phyloP scores from a whole-genome alignment of 2,888 invertebrate species.

The Macrosoma leucophasiata region DNA sequence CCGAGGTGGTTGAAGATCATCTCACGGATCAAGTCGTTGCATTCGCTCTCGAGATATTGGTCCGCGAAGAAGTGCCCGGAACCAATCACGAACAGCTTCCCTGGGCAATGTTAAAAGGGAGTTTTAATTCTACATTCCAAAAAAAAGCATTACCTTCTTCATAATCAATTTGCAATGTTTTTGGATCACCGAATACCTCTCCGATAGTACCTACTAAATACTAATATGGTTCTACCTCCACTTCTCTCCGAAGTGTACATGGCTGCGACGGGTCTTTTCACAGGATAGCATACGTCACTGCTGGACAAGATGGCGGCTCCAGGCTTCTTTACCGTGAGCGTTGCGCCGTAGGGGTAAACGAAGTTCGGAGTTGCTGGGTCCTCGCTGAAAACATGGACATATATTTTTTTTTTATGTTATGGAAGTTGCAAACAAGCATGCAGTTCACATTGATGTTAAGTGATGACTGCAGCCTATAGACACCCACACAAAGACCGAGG shows the following conservation, averaged over 20 bases:
- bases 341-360: slow-evolving; percentile 97
- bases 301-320: slow-evolving; percentile 92
- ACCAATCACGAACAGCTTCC: slow-evolving; percentile 92
- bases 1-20: slow-evolving; percentile 88
- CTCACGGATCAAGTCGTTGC: slow-evolving; percentile 92
- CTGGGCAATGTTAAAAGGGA: slow-evolving; percentile 38
- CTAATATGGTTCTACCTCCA: slow-evolving; percentile 45
- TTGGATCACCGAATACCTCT: too few species aligned
- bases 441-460: too few species aligned
- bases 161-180: too few species aligned
- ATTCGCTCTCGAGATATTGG: slow-evolving; percentile 94
- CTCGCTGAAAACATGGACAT: slow-evolving; percentile 37
- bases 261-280: slow-evolving; percentile 92
- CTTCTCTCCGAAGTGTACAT: slow-evolving; percentile 79
- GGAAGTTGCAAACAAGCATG: too few species aligned
- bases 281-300: slow-evolving; percentile 95
- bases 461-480: too few species aligned
- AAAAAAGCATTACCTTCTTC: too few species aligned
- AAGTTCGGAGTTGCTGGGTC: slow-evolving; percentile 80
- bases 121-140: too few species aligned
- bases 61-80: slow-evolving; percentile 95
- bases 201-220: too few species aligned
- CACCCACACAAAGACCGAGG: too few species aligned
- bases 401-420: too few species aligned
- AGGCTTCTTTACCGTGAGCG: slow-evolving; percentile 93